A percentile compares a stretch with the other conserved stretches of the same genome.
Evolutionary conservation across 2,888 invertebrate genomes (phyloP).

Genomic region (Hanleya hanleyi): DNA sequence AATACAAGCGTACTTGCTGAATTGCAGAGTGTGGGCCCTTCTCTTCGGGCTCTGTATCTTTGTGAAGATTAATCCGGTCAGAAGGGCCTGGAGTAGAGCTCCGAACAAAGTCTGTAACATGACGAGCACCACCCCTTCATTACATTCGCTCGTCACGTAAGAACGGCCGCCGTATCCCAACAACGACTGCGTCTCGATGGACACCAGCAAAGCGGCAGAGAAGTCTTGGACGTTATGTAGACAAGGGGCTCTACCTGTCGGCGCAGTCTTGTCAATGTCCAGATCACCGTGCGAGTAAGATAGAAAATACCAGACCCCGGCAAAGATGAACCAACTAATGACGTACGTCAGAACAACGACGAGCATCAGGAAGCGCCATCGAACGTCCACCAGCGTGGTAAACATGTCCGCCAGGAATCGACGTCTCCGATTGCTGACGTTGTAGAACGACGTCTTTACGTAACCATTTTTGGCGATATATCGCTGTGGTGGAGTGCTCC

Average conservation of each 20-base stretch:
- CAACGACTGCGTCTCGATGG: conserved; percentile 97
- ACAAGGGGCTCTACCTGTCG: conserved; percentile 71
- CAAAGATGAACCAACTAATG: conserved; percentile 92
- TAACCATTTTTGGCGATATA: conserved; percentile 97
- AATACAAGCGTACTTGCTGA: conserved; percentile 92
- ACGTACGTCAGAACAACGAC: conserved; percentile 90
- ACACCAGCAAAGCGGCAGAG: conserved; percentile 94
- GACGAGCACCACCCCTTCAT: conserved; percentile 90
- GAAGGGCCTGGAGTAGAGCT: conserved; percentile 82
- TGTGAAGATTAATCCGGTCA: conserved; percentile 88
- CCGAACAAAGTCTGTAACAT: conserved; percentile 93
- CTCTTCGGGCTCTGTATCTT: conserved; percentile 96
- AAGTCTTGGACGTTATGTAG: conserved; percentile 86
- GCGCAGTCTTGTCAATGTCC: conserved; percentile 45
- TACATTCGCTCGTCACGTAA: conserved; percentile 93
- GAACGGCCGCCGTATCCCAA: conserved; percentile 91
- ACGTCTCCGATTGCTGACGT: conserved; percentile 88
- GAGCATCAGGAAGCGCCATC: conserved; percentile 88
- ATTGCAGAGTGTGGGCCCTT: conserved; percentile 93
- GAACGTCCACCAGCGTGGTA: conserved; percentile 94
- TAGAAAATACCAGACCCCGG: conserved; percentile 72
- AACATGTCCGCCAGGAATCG: conserved; percentile 82
- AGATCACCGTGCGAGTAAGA: conserved; percentile 70
- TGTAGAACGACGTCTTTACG: conserved; percentile 94
- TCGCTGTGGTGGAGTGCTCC: no score